Base-by-base conservation (phyloP, 2,888 invertebrate genomes). In the Stenodera caucasica region DNA sequence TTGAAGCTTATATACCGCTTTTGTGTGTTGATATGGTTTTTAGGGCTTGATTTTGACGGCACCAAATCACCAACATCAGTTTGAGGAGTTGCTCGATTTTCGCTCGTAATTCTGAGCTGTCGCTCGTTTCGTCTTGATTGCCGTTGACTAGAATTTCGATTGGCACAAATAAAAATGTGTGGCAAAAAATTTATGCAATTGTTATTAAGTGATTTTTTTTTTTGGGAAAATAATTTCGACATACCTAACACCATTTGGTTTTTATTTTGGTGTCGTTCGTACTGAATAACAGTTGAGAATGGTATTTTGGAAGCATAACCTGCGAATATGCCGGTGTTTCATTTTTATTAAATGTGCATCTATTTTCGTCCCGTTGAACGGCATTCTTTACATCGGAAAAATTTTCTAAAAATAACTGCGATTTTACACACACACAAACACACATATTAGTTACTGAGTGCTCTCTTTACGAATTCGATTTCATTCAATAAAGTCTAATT, bases 1-100 rank as follows among this genome's bases (percentile, higher is more conserved):
- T 18, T n/a, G 49, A 15, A 18, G 30, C 33, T 49, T 51, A 49
- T 49, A n/a, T 68, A 68, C 66, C 66, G 52, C 57, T 67, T 49
- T 51, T 50, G 37, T 60, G 50, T 11, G 55, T 12, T 21, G 69
- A 54, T n/a, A 71, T 59, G 23, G 74, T 55, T 60, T 68, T 70
- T 49, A 75, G 70, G 51, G 89, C 89, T 80, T 89, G 85, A 70
- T 87, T 87, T 78, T 92, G 90, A 70, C 88, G 85, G 78, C 91
- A 91, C 92, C 92, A 92, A 53, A 92, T 85, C 75, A 90, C 83
- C 72, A 92, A 84, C 92, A 92, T 92, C 72, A 90, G 83, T 79
- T 91, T 91, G 73, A 92, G 84, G 66, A 92, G 84, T 76, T 92
- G 91, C 78, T 92, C 91, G 73, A 92, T 82, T 74, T 88, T 88